These are phyloP conservation scores for Microdon myrmicae DNA, from an alignment of 2,888 invertebrate species.

Conservation along the genomic window DNA sequence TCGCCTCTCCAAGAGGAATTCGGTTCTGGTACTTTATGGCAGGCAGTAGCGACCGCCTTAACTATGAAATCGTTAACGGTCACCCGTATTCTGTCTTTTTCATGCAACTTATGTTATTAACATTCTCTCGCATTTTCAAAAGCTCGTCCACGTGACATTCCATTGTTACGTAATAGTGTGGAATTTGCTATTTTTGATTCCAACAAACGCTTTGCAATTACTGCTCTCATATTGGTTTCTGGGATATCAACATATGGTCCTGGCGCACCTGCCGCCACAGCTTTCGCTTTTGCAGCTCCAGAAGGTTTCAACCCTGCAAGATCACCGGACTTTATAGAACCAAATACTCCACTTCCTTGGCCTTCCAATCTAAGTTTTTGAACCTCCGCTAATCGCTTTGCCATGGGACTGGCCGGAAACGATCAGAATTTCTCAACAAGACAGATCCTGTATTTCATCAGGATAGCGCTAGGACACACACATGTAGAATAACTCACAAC, in stretches of 20 bases:
- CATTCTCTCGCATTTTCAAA: conserved; percentile 76
- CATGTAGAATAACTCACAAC: no score
- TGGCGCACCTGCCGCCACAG: conserved; percentile 55
- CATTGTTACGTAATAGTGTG: conserved; percentile 94
- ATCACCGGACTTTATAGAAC: conserved; percentile 85
- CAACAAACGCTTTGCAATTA: conserved; percentile 88
- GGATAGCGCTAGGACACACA: no score
- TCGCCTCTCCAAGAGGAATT: conserved; percentile 97
- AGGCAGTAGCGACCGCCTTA: conserved; percentile 91
- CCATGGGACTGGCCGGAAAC: conserved; percentile 97
- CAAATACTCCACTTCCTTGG: conserved; percentile 83
- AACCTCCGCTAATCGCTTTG: conserved; percentile 87
- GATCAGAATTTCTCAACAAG: no score
- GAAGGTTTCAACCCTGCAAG: conserved; percentile 69
- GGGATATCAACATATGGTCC: conserved; percentile 77
- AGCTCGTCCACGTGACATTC: conserved; percentile 86
- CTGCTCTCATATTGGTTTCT: conserved; percentile 82
- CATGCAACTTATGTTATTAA: conserved; percentile 84
- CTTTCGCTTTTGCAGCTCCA: conserved; percentile 49
- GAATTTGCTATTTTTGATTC: conserved; percentile 93
- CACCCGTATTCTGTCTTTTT: conserved; percentile 84
- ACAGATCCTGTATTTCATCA: no score
- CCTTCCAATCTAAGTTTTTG: conserved; percentile 76
- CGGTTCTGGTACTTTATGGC: conserved; percentile 88
- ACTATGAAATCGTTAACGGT: conserved; percentile 97